These are phyloP conservation scores for Morpho helenor DNA, from an alignment of 2,888 invertebrate species.

Conservation along the genomic window DNA sequence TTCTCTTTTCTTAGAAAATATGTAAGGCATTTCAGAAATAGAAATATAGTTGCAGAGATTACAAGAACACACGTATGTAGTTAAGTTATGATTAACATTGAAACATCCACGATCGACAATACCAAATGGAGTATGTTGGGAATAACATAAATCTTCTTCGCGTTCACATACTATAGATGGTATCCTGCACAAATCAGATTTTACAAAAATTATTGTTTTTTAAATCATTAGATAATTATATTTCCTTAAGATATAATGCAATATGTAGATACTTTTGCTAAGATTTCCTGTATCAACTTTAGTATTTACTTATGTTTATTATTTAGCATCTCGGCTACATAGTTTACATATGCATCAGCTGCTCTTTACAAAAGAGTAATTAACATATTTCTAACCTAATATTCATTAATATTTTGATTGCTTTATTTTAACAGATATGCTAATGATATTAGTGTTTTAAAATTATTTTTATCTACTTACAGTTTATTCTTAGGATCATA, in stretches of 20 bases:
- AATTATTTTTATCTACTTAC: conserved; percentile 38
- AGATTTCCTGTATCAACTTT: no score
- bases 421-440: no score
- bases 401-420: no score
- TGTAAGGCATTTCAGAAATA: conserved; percentile 56
- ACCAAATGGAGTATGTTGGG: conserved; percentile 63
- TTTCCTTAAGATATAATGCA: no score
- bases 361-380: no score
- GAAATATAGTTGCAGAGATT: conserved; percentile 63
- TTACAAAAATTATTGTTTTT: no score
- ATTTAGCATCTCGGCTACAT: no score
- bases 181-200: conserved; percentile 35
- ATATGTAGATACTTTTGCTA: no score
- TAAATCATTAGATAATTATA: no score
- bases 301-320: no score
- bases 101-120: conserved; percentile 60
- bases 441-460: neutral
- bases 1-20: conserved; percentile 47
- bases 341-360: no score
- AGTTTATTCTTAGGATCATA: conserved; percentile 47
- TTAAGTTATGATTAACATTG: conserved; percentile 48
- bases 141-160: conserved; percentile 54
- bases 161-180: conserved; percentile 44
- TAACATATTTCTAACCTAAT: no score
- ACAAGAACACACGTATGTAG: conserved; percentile 58